phyloP scores from a whole-genome alignment of 1,140 invertebrate genomes.

The Heliconius hermathena region DNA sequence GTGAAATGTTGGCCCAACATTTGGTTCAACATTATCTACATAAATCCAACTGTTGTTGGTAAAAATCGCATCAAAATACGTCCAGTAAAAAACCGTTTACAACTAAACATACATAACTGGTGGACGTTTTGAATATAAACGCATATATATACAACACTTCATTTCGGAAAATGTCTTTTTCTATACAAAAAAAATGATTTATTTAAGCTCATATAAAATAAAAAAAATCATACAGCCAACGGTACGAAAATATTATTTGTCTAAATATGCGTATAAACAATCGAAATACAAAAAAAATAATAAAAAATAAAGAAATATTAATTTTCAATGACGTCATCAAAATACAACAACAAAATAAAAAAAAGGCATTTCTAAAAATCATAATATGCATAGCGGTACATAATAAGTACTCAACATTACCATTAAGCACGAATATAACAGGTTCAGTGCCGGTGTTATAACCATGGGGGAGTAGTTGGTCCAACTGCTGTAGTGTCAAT shows the following conservation, averaged over 20 bases:
- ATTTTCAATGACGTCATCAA: background rate
- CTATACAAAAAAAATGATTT: background rate
- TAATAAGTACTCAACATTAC: background rate
- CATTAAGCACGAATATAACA: background rate
- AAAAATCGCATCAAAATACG: conserved; percentile 4
- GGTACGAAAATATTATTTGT: background rate
- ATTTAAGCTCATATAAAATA: background rate
- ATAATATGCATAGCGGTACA: background rate
- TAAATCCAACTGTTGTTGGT: background rate
- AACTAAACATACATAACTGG: background rate
- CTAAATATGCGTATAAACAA: background rate
- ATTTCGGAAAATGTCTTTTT: background rate
- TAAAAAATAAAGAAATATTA: background rate
- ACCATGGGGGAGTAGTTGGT: conserved; percentile 3
- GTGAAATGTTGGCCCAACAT: background rate
- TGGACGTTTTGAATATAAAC: background rate
- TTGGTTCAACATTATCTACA: background rate
- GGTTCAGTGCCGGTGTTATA: conserved; percentile 10
- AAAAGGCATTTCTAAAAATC: background rate
- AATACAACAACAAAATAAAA: background rate
- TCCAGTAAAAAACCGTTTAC: background rate
- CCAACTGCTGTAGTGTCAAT: background rate
- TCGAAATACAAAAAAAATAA: background rate
- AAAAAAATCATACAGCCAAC: background rate
- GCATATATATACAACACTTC: background rate